These are phyloP conservation scores for Macaria liturata DNA, from an alignment of 2,888 invertebrate species.

Conservation along the genomic window DNA sequence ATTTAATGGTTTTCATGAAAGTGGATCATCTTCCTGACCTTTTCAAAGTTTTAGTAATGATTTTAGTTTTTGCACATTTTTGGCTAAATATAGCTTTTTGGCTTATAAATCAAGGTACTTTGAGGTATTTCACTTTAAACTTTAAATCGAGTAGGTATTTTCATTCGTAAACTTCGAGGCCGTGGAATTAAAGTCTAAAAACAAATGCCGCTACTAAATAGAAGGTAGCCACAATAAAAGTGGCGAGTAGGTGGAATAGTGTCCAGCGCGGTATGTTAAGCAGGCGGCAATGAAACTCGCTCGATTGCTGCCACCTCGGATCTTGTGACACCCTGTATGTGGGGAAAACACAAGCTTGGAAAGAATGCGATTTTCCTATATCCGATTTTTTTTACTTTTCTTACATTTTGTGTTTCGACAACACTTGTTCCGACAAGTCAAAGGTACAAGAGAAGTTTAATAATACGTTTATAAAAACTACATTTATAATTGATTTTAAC, in stretches of 20 bases:
- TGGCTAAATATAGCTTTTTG: background rate
- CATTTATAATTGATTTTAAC: no score
- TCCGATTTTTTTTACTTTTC: no score
- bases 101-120: no score
- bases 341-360: constrained; percentile 2
- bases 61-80: constrained; percentile 24
- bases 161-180: no score
- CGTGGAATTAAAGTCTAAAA: no score
- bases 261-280: constrained; percentile 60
- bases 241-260: no score
- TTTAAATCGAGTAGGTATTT: no score
- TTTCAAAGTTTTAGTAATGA: constrained; percentile 17
- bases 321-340: constrained; percentile 39
- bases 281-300: constrained; percentile 66
- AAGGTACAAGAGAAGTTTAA: no score
- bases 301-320: constrained; percentile 27
- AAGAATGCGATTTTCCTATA: background rate
- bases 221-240: constrained; percentile 36
- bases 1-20: constrained; percentile 35
- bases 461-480: no score
- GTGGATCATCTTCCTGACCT: constrained; percentile 33
- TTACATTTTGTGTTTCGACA: no score
- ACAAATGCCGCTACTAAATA: constrained; percentile 28
- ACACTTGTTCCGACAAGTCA: no score
- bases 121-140: no score